phyloP scores from a whole-genome alignment of 92 coral and sea anemone genomes.

The Meandrina meandrites region DNA sequence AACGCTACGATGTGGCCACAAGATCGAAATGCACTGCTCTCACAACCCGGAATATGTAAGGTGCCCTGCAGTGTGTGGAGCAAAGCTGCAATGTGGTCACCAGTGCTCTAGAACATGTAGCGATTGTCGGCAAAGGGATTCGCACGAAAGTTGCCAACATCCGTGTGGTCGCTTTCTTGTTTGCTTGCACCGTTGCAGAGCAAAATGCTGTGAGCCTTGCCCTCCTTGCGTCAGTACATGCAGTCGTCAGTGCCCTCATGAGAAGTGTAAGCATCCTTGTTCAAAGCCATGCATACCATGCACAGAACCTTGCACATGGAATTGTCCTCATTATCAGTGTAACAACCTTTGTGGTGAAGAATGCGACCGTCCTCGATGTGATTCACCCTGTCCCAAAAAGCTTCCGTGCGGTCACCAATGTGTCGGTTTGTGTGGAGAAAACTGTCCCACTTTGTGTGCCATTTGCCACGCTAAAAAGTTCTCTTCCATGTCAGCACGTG shows the following conservation, averaged over 20 bases:
- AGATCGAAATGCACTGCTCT: slow-evolving; percentile 39
- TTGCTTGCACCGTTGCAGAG: slow-evolving; percentile 73
- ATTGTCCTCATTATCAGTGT: slow-evolving; percentile 62
- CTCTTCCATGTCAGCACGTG: slow-evolving; percentile 16
- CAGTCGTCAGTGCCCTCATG: slow-evolving; percentile 61
- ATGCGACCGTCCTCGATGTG: slow-evolving; percentile 58
- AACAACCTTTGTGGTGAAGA: slow-evolving; percentile 58
- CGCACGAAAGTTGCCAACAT: slow-evolving; percentile 53
- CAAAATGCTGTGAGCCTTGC: slow-evolving; percentile 67
- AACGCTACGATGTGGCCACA: slow-evolving; percentile 65
- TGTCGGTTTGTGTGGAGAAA: slow-evolving; percentile 80
- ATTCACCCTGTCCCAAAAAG: slow-evolving; percentile 50
- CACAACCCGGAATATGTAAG: slow-evolving; percentile 18
- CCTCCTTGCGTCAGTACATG: slow-evolving; percentile 73
- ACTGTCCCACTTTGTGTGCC: slow-evolving; percentile 69
- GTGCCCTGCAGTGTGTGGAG: slow-evolving; percentile 59
- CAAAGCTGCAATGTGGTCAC: slow-evolving; percentile 69
- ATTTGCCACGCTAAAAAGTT: slow-evolving; percentile 50
- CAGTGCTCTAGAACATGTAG: slow-evolving; percentile 63
- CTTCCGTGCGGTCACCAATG: slow-evolving; percentile 71
- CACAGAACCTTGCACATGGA: slow-evolving; percentile 51
- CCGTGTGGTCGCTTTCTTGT: slow-evolving; percentile 67
- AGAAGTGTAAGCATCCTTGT: slow-evolving; percentile 49
- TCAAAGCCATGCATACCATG: slow-evolving; percentile 56
- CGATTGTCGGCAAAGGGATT: slow-evolving; percentile 44